Base-by-base conservation (phyloP, 2,113 vertebrate genomes). In the Microcebus griseorufus region DNA sequence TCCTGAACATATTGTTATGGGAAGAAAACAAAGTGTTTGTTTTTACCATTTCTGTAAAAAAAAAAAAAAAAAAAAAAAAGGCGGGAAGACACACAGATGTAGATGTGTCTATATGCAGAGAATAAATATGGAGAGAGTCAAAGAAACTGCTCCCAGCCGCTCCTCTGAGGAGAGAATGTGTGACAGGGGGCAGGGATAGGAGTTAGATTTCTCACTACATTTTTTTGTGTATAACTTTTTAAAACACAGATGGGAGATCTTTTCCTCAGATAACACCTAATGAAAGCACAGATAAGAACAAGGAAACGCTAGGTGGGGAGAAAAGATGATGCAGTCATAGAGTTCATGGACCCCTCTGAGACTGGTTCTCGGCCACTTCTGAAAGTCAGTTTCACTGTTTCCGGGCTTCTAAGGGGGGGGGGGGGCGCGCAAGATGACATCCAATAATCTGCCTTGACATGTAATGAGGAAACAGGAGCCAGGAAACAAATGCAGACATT, bases 401-500 rank as follows among this genome's bases (percentile, higher is more conserved):
- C 64, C 39, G 29, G n/a, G 86, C 29, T 70, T 75, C 76, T 72
- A 75, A 51, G 18, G 16, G 67, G 62, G 81, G 37, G 58, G 48
- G 39, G 39, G 39, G 37, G 37, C 37, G 42, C 5, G 42, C 85
- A 81, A 86, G 64, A 13, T 69, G 73, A 93, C 60, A 34, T 37
- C 45, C 55, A 64, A 69, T 37, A 25, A 45, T 65, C 32, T 86
- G 37, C 51, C 55, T 80, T 72, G 29, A 37, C 25, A 9, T 79
- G 16, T 37, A 53, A 82, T 73, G 22, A 88, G 37, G 42, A 60
- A 94, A 75, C 16, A 83, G 82, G n/a, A 92, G n/a, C 62, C 79
- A 89, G 48, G n/a, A 53, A 92, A 93, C 55, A 70, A 93, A 65
- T 32, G 79, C 76, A 96, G 37, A 94, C 34, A 64, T 1, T 85